Evolutionary conservation across 2,888 invertebrate genomes (phyloP), one percentile per base, ranked within the genome.

Genomic region (Therioaphis trifolii): DNA sequence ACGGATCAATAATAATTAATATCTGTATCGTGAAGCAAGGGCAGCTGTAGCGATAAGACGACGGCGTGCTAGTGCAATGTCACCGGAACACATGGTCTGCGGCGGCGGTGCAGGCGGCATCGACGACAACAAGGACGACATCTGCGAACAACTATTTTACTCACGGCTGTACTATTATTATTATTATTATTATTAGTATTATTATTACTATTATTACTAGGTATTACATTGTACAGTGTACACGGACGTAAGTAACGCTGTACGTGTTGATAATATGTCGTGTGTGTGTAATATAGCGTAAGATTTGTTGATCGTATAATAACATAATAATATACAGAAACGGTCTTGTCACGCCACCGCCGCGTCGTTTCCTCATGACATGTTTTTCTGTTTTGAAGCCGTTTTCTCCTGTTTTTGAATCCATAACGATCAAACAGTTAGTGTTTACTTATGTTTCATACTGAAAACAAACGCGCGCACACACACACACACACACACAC

Each of bases 1-100:
- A 80, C 46, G 61, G 80, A 80, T 72, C 80, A 43, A 80, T n/a
- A n/a, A n/a, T n/a, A n/a, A n/a, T 80, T 80, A 72, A 71, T 72
- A 72, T 63, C 58, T 43, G 55, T 79, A 71, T 71, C 76, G 49
- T 43, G 29, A 43, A 43, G 76, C 80, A 72, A 80, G 80, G 80
- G 72, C 80, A 72, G 61, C 61, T 43, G 58, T 46, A 18, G 21
- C 46, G 69, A 52, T 24, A 29, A 35, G 71, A 61, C 49, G 43
- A 35, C 61, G 80, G 24, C 72, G 72, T 72, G n/a, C n/a, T n/a
- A n/a, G n/a, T n/a, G n/a, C 80, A 82, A 82, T 82, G 80, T 72
- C 80, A 63, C 72, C 49, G 61, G 69, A 79, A 72, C 72, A 49
- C 21, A 72, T 49, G 63, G 72, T 69, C 52, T n/a, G n/a, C 43